Conservation (phyloP, 2,888 invertebrate genomes). For the Diarsia dahlii region DNA sequence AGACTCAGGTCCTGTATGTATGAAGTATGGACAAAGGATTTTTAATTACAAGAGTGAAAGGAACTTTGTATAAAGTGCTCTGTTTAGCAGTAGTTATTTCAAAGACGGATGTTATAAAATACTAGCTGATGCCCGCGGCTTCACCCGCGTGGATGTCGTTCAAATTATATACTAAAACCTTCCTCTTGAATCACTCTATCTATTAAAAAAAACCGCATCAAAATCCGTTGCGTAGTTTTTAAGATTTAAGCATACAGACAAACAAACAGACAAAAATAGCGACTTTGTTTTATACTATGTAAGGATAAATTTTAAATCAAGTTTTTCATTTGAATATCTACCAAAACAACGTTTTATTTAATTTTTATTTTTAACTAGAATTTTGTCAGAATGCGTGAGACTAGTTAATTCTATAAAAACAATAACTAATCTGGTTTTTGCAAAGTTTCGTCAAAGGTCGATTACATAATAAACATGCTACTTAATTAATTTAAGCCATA, state of each 20-base stretch:
- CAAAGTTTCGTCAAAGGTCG: not conserved
- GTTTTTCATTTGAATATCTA: not conserved
- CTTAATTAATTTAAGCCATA: conserved; percentile 10
- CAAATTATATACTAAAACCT: no score
- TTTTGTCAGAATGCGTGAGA: conserved; percentile 12
- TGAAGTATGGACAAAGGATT: conserved; percentile 42
- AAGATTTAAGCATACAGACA: no score
- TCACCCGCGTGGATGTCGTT: no score
- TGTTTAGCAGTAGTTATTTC: conserved; percentile 18
- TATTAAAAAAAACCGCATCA: no score
- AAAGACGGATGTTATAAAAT: conserved; percentile 22
- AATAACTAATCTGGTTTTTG: conserved; percentile 25
- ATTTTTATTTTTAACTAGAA: not conserved
- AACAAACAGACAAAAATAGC: no score
- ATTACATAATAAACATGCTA: not conserved
- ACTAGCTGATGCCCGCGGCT: no score
- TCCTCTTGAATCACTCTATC: no score
- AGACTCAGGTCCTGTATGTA: conserved; percentile 37
- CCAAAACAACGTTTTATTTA: not conserved
- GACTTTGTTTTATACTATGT: no score
- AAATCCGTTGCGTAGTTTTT: no score
- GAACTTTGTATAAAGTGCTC: conserved; percentile 33
- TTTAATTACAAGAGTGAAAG: conserved; percentile 59
- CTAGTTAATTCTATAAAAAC: conserved; percentile 18
- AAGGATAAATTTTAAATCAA: not conserved